These are phyloP conservation scores for Pogonophryne albipinna DNA, from an alignment of 2,797 vertebrate species.

Conservation along the genomic window DNA sequence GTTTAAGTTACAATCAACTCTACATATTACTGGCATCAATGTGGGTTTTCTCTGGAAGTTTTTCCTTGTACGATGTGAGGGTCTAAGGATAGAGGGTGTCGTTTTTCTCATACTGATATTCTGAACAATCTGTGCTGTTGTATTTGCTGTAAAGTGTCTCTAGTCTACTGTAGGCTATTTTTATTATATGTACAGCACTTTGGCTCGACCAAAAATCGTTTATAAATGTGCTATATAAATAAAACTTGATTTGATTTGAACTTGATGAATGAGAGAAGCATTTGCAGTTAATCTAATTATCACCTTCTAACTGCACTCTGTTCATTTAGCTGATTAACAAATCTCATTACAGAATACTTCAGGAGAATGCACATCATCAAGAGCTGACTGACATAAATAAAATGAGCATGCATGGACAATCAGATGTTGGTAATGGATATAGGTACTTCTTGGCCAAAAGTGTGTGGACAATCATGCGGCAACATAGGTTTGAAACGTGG, in stretches of 20 bases:
- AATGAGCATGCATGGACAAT: constrained; percentile 27
- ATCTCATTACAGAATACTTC: constrained; percentile 15
- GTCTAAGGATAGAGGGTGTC: too few species aligned
- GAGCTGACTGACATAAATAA: constrained; percentile 25
- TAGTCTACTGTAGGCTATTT: too few species aligned
- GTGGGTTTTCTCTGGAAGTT: too few species aligned
- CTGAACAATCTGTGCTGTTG: too few species aligned
- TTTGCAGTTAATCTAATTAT: constrained; percentile 29
- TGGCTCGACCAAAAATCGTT: too few species aligned
- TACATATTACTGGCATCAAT: not conserved
- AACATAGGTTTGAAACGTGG: too few species aligned
- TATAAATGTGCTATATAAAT: too few species aligned
- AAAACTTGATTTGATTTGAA: too few species aligned
- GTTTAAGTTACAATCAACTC: not conserved
- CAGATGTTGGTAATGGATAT: not conserved
- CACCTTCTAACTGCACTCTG: constrained; percentile 24
- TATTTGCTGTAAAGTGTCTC: too few species aligned
- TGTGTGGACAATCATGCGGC: not conserved
- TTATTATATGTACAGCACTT: too few species aligned
- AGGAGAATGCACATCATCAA: constrained; percentile 21
- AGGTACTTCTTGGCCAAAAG: not conserved
- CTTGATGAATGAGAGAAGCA: constrained; percentile 11
- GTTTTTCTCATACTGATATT: too few species aligned
- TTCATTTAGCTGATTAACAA: constrained; percentile 31
- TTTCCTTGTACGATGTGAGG: too few species aligned